Conservation (phyloP, 2,888 invertebrate species). For the Caenorhabditis panamensis region DNA sequence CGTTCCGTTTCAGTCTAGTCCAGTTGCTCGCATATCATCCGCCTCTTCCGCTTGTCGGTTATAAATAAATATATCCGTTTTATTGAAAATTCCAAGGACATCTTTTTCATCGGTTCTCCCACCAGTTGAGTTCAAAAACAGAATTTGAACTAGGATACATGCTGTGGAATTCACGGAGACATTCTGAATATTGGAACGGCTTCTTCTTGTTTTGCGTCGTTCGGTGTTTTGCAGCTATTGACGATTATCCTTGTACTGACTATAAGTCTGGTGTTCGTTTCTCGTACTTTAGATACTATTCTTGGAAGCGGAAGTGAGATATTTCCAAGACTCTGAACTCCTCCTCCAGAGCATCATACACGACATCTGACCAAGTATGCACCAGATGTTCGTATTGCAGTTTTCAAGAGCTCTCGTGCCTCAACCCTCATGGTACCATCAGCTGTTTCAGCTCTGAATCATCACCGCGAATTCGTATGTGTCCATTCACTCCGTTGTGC, state of each 20-base stretch:
- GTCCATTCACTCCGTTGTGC: too few relatives aligned
- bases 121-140: constrained; percentile 5
- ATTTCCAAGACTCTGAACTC: not conserved
- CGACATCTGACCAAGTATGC: too few relatives aligned
- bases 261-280: not conserved
- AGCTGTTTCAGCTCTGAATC: not conserved
- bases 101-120: not conserved
- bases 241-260: not conserved
- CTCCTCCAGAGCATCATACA: too few relatives aligned
- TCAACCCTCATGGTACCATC: not conserved
- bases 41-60: not conserved
- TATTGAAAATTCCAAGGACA: constrained; percentile 27
- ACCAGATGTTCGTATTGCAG: too few relatives aligned
- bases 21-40: not conserved
- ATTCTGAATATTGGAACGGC: not conserved
- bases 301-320: not conserved
- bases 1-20: not conserved
- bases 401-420: not conserved
- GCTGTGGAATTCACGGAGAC: not conserved
- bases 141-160: not conserved
- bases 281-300: not conserved
- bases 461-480: not conserved
- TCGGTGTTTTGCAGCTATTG: not conserved
- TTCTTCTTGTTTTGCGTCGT: not conserved
- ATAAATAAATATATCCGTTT: constrained; percentile 16